phyloP scores from a whole-genome alignment of 2,113 vertebrate genomes.

The Planiliza haematocheilus region DNA sequence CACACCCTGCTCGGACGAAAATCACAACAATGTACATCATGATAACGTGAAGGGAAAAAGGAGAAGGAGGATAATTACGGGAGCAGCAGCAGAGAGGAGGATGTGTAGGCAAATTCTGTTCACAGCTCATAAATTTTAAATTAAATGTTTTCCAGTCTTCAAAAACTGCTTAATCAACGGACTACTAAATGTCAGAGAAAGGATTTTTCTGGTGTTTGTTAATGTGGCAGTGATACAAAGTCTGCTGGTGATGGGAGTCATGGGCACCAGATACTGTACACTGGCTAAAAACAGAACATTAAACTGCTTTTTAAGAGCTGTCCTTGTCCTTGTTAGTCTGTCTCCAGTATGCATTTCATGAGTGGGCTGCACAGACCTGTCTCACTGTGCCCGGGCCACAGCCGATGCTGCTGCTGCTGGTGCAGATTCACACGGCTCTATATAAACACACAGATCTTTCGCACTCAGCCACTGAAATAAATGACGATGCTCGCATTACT shows the following conservation, averaged over 20 bases:
- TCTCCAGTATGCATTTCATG: conserved; percentile 10
- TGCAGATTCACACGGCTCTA: conserved; percentile 55
- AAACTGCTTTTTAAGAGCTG: neutral
- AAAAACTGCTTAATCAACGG: conserved; percentile 26
- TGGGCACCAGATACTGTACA: neutral
- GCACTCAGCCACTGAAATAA: conserved; percentile 66
- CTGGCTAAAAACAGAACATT: neutral
- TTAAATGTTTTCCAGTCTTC: neutral
- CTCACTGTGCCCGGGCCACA: neutral
- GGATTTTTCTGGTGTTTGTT: too few species aligned
- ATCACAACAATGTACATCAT: conserved; percentile 22
- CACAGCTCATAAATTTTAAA: conserved; percentile 24
- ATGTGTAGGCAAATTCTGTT: conserved; percentile 20
- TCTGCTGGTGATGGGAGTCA: too few species aligned
- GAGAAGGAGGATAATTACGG: neutral
- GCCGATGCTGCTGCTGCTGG: conserved; percentile 28
- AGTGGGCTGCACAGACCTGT: neutral
- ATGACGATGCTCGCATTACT: conserved; percentile 66
- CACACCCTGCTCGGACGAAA: conserved; percentile 44
- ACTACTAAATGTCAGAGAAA: conserved; percentile 12
- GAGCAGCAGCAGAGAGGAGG: neutral
- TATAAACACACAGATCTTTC: conserved; percentile 67
- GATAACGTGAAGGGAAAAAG: conserved; percentile 34
- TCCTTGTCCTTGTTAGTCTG: conserved; percentile 8
- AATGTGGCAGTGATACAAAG: too few species aligned